phyloP scores from a whole-genome alignment of 2,888 invertebrate species.

The Crepidodera aurea region DNA sequence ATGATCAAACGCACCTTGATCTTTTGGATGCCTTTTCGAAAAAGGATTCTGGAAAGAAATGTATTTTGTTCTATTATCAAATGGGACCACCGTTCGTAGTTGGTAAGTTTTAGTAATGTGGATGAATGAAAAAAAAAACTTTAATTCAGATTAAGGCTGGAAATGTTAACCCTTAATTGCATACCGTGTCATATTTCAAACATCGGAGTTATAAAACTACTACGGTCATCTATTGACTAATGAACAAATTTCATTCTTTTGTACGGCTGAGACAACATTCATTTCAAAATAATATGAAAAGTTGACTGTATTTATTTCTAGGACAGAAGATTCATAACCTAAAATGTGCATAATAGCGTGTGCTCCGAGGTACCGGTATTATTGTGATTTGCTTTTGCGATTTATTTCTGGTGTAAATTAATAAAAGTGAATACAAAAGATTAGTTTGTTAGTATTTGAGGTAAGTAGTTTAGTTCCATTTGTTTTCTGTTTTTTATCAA shows the following conservation, averaged over 20 bases:
- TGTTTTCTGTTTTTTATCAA: not conserved
- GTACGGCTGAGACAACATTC: too few relatives aligned
- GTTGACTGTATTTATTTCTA: not conserved
- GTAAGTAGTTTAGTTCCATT: not conserved
- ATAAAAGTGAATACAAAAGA: not conserved
- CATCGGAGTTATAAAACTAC: too few relatives aligned
- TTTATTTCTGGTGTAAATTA: not conserved
- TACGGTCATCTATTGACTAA: too few relatives aligned
- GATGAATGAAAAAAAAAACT: too few relatives aligned
- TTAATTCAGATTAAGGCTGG: too few relatives aligned
- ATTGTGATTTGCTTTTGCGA: not conserved
- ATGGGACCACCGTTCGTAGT: constrained; percentile 70
- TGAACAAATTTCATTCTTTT: too few relatives aligned
- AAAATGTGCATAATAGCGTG: not conserved
- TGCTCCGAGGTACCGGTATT: not conserved
- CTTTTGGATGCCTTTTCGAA: constrained; percentile 69
- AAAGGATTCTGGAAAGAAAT: constrained; percentile 65
- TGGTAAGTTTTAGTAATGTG: constrained; percentile 61
- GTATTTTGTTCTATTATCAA: constrained; percentile 74
- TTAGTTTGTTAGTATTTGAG: constrained; percentile 63
- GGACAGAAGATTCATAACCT: not conserved
- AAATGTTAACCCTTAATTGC: too few relatives aligned
- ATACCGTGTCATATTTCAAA: too few relatives aligned
- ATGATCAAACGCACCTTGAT: constrained; percentile 70
- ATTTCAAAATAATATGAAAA: not conserved